Percentiles rank a stretch among this genome's conserved stretches.
These are phyloP conservation scores for Asarcornis scutulata DNA, from an alignment of 2,113 vertebrate genomes.

Conservation along the genomic window DNA sequence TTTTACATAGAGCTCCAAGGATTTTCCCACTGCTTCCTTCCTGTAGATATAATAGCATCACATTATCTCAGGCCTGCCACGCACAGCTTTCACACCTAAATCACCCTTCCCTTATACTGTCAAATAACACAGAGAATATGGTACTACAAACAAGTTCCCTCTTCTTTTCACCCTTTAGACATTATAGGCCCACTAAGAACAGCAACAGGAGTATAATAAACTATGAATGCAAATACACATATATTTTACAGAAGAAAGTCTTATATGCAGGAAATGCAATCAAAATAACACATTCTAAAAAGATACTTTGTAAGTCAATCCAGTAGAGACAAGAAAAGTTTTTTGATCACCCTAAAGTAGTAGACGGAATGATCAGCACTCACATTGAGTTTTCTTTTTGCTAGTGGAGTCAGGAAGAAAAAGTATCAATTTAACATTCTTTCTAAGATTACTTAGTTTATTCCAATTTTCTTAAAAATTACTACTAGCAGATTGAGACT, in stretches of 20 bases:
- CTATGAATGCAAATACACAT: neutral
- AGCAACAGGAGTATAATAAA: neutral
- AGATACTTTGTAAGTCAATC: neutral
- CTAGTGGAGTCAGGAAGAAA: neutral
- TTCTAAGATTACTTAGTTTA: neutral
- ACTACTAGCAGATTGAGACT: neutral
- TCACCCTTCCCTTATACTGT: neutral
- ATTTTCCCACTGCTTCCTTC: neutral
- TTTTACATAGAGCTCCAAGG: neutral
- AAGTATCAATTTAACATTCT: neutral
- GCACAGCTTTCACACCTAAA: neutral
- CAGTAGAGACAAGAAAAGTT: neutral
- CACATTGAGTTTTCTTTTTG: neutral
- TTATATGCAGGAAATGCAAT: neutral
- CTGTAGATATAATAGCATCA: neutral
- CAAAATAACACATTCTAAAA: constrained; percentile 1
- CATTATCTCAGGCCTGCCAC: neutral
- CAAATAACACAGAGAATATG: neutral
- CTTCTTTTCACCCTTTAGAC: neutral
- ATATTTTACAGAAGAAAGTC: neutral
- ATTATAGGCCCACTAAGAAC: neutral
- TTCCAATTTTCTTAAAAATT: neutral
- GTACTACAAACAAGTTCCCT: neutral
- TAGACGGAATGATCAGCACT: neutral
- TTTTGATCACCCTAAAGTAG: neutral